Conservation (phyloP, 2,888 invertebrate genomes). For the Macrosiphum euphorbiae region DNA sequence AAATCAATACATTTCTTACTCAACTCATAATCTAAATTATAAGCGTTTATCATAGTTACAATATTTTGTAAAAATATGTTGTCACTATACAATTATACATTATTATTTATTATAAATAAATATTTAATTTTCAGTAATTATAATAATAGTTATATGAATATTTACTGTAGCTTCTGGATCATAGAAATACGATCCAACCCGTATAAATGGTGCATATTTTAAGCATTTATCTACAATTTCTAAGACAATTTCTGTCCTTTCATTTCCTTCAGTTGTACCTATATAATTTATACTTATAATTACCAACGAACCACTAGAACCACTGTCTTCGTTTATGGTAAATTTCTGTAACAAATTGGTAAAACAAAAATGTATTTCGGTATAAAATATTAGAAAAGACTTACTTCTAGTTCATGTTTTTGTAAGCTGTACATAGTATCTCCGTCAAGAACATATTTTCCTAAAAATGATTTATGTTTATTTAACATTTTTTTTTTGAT, state of each 20-base stretch:
- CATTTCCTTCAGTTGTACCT: not conserved
- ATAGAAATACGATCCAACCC: rapidly evolving
- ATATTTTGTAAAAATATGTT: no score
- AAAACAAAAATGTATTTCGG: not conserved
- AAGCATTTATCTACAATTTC: no score
- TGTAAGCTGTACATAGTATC: not conserved
- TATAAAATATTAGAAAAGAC: not conserved
- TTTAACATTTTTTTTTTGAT: not conserved
- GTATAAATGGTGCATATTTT: no score
- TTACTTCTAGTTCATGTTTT: not conserved
- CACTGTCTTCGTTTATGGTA: not conserved
- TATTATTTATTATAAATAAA: not conserved
- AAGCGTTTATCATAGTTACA: not conserved
- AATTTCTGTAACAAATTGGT: not conserved
- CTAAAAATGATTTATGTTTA: not conserved
- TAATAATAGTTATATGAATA: not conserved
- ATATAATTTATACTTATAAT: not conserved
- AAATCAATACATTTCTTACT: not conserved
- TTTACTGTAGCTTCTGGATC: not conserved
- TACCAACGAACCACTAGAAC: not conserved
- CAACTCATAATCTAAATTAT: not conserved
- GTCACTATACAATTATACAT: not conserved
- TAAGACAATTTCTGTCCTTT: not conserved
- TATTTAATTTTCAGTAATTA: not conserved
- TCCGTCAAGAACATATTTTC: not conserved